phyloP scores from a whole-genome alignment of 1,140 invertebrate genomes.

The Bombus sibiricus region DNA sequence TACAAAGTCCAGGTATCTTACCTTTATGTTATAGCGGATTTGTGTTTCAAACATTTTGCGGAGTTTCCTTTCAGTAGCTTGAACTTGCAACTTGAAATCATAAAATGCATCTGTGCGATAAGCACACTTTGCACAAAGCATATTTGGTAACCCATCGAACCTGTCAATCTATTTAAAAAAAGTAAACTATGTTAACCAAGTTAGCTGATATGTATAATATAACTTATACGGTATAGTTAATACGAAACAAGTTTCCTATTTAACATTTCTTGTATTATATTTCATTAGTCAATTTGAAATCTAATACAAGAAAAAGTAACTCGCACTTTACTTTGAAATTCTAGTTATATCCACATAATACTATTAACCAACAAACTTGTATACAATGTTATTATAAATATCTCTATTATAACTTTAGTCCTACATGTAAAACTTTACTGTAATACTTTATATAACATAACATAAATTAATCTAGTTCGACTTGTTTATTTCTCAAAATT shows the following conservation, averaged over 20 bases:
- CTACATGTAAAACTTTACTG: not conserved
- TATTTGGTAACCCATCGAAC: conserved; percentile 76
- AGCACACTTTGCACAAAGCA: conserved; percentile 78
- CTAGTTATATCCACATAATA: not conserved
- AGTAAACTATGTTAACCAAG: not conserved
- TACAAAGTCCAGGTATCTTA: conserved; percentile 4
- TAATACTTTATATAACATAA: not conserved
- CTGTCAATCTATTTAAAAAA: conserved; percentile 71
- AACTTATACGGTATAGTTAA: not conserved
- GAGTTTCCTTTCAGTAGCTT: conserved; percentile 76
- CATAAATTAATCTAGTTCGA: not conserved
- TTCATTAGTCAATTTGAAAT: too few relatives aligned
- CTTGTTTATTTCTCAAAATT: not conserved
- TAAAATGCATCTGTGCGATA: conserved; percentile 76
- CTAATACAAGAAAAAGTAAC: too few relatives aligned
- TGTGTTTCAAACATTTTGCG: conserved; percentile 72
- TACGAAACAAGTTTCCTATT: not conserved
- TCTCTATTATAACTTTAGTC: not conserved
- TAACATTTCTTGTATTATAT: not conserved
- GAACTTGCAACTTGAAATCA: conserved; percentile 77
- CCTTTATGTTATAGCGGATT: conserved; percentile 30
- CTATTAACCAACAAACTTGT: not conserved
- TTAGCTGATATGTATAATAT: not conserved
- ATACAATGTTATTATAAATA: not conserved
- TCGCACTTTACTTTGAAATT: too few relatives aligned